These are phyloP conservation scores for Yoshiicerus persimilis DNA, from an alignment of 1,140 invertebrate genomes.

Conservation along the genomic window DNA sequence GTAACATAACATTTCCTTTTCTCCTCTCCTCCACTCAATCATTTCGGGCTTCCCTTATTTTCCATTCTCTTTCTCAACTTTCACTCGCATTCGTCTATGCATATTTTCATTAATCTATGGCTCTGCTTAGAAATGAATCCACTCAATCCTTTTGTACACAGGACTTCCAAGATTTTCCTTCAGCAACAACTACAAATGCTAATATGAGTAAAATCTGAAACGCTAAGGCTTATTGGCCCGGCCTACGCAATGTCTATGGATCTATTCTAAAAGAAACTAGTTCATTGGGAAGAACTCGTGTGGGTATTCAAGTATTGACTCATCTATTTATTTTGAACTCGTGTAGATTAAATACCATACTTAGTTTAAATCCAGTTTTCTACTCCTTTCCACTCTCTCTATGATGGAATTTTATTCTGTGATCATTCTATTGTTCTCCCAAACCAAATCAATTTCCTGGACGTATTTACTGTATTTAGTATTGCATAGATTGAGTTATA, in stretches of 20 bases:
- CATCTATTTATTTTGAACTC: too few relatives aligned
- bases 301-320: too few relatives aligned
- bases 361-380: too few relatives aligned
- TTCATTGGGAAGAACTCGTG: too few relatives aligned
- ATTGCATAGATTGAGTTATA: too few relatives aligned
- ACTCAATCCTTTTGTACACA: background rate
- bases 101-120: background rate
- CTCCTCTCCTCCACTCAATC: background rate
- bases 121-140: background rate
- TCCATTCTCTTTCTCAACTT: background rate
- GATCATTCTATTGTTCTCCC: too few relatives aligned
- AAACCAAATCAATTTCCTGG: too few relatives aligned
- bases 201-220: background rate
- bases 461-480: too few relatives aligned
- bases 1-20: background rate
- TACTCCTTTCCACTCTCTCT: too few relatives aligned
- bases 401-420: too few relatives aligned
- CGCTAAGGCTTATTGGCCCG: background rate
- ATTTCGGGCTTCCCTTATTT: background rate
- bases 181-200: background rate
- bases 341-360: too few relatives aligned
- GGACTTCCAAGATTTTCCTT: background rate
- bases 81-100: background rate
- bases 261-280: too few relatives aligned
- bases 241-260: background rate